phyloP scores from a whole-genome alignment of 1,140 invertebrate species.

The Nixonia krombeini region DNA sequence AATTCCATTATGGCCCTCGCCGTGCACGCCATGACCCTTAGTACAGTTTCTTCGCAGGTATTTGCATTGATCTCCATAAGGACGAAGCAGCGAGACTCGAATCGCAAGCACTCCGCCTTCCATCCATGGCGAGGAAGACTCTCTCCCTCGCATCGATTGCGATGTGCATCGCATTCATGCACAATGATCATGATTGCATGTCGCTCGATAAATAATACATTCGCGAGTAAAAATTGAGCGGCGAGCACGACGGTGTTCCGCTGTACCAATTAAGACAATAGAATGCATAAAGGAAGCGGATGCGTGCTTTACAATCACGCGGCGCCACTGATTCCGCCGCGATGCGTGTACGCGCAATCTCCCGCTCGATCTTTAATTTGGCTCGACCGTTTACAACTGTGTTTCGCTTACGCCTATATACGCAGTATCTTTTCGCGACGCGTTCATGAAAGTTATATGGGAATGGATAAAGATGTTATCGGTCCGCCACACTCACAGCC shows the following conservation, averaged over 20 bases:
- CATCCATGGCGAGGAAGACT: slow-evolving; percentile 12
- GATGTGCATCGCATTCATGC: background rate
- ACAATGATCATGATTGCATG: background rate
- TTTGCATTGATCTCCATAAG: slow-evolving; percentile 58
- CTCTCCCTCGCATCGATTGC: background rate
- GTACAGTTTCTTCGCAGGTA: slow-evolving; percentile 42
- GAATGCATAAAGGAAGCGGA: slow-evolving; percentile 16
- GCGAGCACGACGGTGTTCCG: no score
- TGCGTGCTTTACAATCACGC: slow-evolving; percentile 13
- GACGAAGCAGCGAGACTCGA: slow-evolving; percentile 31
- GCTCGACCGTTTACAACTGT: slow-evolving; percentile 53
- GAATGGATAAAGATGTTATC: slow-evolving; percentile 65
- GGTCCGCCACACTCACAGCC: slow-evolving; percentile 46
- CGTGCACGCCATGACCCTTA: no score
- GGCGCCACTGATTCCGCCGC: no score
- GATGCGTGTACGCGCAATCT: no score
- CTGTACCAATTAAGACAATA: slow-evolving; percentile 29
- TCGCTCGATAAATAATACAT: background rate
- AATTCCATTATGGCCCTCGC: slow-evolving; percentile 52
- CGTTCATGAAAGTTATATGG: slow-evolving; percentile 63
- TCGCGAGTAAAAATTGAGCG: no score
- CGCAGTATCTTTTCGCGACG: slow-evolving; percentile 51
- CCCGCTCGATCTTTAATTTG: slow-evolving; percentile 59
- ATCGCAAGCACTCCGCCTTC: slow-evolving; percentile 16
- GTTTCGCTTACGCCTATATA: slow-evolving; percentile 55